Percentiles rank a stretch among this genome's conserved stretches.
Evolutionary conservation across 2,888 invertebrate species (phyloP).

Genomic region (Caenorhabditis virilis): DNA sequence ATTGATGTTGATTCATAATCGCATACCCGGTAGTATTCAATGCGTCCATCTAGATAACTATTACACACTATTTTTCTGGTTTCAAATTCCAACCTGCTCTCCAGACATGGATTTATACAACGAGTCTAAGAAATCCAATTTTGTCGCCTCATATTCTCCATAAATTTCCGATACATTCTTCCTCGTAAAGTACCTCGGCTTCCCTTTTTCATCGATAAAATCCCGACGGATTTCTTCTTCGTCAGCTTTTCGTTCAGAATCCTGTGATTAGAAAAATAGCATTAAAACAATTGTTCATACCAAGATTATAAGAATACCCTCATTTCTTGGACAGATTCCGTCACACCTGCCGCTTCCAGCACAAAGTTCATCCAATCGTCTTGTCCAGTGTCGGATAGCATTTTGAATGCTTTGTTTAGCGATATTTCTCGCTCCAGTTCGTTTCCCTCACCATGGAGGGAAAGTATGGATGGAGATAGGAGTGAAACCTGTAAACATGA

Average conservation of each 20-base stretch:
- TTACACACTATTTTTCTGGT: too few relatives aligned
- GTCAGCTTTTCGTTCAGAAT: slow-evolving; percentile 32
- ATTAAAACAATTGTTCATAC: too few relatives aligned
- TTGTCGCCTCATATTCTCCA: slow-evolving; percentile 35
- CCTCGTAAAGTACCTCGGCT: slow-evolving; percentile 34
- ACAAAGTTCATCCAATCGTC: slow-evolving; percentile 65
- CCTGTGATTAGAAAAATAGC: too few relatives aligned
- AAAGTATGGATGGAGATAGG: slow-evolving; percentile 60
- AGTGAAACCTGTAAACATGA: slow-evolving; percentile 56
- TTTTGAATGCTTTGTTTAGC: slow-evolving; percentile 26
- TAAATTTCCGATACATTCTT: slow-evolving; percentile 38
- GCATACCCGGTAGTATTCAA: slow-evolving; percentile 54
- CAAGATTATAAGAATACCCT: too few relatives aligned
- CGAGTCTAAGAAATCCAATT: slow-evolving; percentile 39
- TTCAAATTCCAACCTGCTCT: slow-evolving; percentile 16
- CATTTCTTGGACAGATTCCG: slow-evolving; percentile 43
- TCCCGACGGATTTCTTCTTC: slow-evolving; percentile 30
- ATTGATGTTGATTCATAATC: slow-evolving; percentile 37
- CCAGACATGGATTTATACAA: slow-evolving; percentile 35
- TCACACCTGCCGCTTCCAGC: slow-evolving; percentile 62
- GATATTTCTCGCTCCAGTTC: slow-evolving; percentile 24
- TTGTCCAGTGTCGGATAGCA: slow-evolving; percentile 34
- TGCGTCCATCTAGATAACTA: slow-evolving; percentile 39
- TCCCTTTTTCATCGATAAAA: slow-evolving; percentile 32
- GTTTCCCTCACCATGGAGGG: slow-evolving; percentile 55